Conservation (phyloP, 2,113 vertebrate species). For the Platysteira castanea region DNA sequence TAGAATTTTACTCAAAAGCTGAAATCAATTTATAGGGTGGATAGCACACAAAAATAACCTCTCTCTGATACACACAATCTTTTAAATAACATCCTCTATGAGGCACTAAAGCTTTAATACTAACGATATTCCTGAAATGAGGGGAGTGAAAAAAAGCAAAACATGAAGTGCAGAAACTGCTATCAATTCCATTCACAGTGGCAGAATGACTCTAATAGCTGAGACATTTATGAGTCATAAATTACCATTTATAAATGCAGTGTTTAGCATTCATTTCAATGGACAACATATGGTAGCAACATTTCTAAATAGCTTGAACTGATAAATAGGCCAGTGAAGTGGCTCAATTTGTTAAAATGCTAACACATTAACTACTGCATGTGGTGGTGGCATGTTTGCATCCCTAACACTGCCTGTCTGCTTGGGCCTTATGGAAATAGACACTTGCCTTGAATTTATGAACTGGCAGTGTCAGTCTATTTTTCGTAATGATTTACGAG, state of each 20-base stretch:
- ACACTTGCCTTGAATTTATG: conserved; percentile 60
- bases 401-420: conserved; percentile 49
- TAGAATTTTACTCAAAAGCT: not conserved
- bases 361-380: conserved; percentile 68
- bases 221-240: conserved; percentile 77
- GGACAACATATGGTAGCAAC: conserved; percentile 75
- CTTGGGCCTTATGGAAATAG: conserved; percentile 40
- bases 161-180: conserved; percentile 64
- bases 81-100: conserved; percentile 68
- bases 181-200: conserved; percentile 76
- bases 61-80: conserved; percentile 29
- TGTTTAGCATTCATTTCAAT: conserved; percentile 76
- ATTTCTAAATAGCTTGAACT: conserved; percentile 77
- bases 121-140: conserved; percentile 66
- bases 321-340: conserved; percentile 78
- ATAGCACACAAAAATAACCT: conserved; percentile 56
- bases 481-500: conserved; percentile 68
- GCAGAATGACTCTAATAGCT: conserved; percentile 79
- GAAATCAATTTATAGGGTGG: not conserved
- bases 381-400: conserved; percentile 55
- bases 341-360: conserved; percentile 77
- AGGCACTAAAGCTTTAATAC: conserved; percentile 69
- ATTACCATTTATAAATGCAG: conserved; percentile 79
- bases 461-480: conserved; percentile 47
- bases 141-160: not conserved